Evolutionary conservation across 1,140 invertebrate species (phyloP), one percentile per base, ranked within the genome.

Genomic region (Danaus melanippus): DNA sequence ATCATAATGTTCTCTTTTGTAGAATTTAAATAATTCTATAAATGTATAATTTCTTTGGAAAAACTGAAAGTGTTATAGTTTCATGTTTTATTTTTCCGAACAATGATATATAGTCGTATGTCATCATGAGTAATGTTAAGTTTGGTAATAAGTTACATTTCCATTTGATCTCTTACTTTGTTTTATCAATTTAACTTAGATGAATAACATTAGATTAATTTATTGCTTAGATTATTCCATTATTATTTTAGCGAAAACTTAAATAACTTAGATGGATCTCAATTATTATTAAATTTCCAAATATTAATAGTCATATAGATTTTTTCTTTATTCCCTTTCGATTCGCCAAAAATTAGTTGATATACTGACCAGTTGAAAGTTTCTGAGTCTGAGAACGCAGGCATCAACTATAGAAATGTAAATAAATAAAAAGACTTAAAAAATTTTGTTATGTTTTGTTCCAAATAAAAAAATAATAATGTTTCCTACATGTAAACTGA

Each of bases 341-440:
- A 71, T 69, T 74, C 63, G 60, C 79, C 79, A 84, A 86, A 84
- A 83, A 86, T 86, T 81, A 84, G 78, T 76, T 78, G 74, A 74
- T 79, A 46, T 53, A 60, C 44, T 47, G 10, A 51, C 51, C 10
- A 46, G 43, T 59, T 55, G 42, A 50, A 40, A 49, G 58, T 58
- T 58, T 54, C n/a, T 55, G 55, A 54, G 39, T 15, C 48, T 58
- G 61, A 55, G 47, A 49, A 10, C 8, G 11, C 17, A 50, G 49
- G 9, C 11, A 10, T 50, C 11, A 15, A 17, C 39, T 50, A 54
- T 8, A 12, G 39, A 66, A 46, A 47, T 76, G 71, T 80, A 80
- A 67, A 79, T 78, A 74, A 54, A 2, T 50, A 63, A 50, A 46
- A 56, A 21, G 59, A 54, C 21, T 49, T 15, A 60, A 58, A 55